Evolutionary conservation across 2,113 vertebrate species (phyloP).

Genomic region (Forbesichthys papilliferus): DNA sequence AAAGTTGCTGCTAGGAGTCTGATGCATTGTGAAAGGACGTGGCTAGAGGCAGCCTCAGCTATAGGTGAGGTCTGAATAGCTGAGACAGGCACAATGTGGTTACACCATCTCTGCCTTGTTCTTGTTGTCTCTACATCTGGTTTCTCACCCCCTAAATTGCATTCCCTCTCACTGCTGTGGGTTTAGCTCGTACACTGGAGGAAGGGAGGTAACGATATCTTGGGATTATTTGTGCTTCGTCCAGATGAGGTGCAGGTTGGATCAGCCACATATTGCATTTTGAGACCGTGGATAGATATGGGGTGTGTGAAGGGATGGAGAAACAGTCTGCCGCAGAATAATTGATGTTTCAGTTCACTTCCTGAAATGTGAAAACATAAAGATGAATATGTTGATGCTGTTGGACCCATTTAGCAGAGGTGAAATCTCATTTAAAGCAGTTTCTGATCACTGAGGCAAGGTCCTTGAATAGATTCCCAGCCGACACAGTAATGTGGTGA

Average conservation of each 20-base stretch:
- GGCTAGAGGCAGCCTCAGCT: conserved; percentile 36
- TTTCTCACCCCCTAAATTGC: neutral
- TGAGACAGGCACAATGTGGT: conserved; percentile 43
- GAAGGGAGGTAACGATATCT: conserved; percentile 8
- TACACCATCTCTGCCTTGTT: neutral
- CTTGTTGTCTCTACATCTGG: conserved; percentile 11
- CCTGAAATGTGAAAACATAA: neutral
- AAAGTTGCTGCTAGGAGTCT: conserved; percentile 23
- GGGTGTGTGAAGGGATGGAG: no score
- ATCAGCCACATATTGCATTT: no score
- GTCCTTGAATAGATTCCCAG: neutral
- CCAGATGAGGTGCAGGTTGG: conserved; percentile 13
- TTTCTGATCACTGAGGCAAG: neutral
- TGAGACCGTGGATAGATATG: no score
- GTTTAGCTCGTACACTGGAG: conserved; percentile 23
- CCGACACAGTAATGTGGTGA: neutral
- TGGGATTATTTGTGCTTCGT: conserved; percentile 20
- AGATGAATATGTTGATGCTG: neutral
- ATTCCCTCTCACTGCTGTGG: neutral
- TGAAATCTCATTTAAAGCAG: neutral
- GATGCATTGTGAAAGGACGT: conserved; percentile 48
- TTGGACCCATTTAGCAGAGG: neutral
- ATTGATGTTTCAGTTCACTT: neutral
- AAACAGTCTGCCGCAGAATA: neutral
- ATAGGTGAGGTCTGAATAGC: conserved; percentile 41